A percentile compares a stretch with the other conserved stretches of the same genome.
phyloP scores from a whole-genome alignment of 1,140 invertebrate genomes.

The Bombus balteatus region DNA sequence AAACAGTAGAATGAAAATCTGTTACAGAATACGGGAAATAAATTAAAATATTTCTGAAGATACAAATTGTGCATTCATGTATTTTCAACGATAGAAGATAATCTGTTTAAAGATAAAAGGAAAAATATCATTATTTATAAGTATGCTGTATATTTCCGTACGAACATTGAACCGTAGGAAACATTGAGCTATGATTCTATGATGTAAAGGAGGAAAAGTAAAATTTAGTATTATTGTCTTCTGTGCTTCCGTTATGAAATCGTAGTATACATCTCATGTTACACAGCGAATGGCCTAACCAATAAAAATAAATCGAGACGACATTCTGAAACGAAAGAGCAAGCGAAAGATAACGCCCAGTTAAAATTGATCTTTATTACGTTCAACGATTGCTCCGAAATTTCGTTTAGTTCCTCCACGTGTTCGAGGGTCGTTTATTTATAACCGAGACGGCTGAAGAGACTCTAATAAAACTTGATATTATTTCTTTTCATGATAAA shows the following conservation, averaged over 20 bases:
- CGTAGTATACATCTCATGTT: constrained; percentile 22
- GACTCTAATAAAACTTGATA: neutral
- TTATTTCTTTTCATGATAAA: neutral
- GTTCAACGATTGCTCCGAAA: neutral
- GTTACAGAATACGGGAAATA: neutral
- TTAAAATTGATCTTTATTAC: constrained; percentile 26
- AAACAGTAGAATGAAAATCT: constrained; percentile 76
- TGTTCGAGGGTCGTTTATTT: neutral
- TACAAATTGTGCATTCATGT: neutral
- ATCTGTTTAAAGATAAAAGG: neutral
- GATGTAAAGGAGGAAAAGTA: constrained; percentile 12
- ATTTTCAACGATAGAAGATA: neutral
- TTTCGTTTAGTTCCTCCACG: neutral
- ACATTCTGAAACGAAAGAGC: neutral
- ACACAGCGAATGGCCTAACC: neutral
- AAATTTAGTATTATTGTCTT: constrained; percentile 10
- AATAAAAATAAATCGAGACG: constrained; percentile 23
- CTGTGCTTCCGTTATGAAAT: constrained; percentile 2
- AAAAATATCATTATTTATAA: neutral
- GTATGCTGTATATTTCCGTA: neutral
- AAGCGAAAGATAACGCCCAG: neutral
- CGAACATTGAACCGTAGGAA: neutral
- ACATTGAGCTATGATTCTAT: neutral
- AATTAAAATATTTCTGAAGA: neutral
- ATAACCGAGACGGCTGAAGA: neutral